phyloP scores from a whole-genome alignment of 2,888 invertebrate species.

The Hoplodrina blanda region DNA sequence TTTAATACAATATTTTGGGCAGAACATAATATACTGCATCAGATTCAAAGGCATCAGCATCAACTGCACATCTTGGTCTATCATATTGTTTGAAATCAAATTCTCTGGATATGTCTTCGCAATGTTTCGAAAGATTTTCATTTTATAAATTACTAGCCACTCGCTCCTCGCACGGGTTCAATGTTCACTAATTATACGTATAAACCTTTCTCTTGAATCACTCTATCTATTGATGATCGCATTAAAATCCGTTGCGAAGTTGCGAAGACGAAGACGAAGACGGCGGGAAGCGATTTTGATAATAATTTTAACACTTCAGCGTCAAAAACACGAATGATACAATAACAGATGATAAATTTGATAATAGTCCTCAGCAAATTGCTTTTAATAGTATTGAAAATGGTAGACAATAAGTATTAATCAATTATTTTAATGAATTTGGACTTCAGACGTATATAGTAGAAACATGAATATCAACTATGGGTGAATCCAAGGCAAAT shows the following conservation, averaged over 20 bases:
- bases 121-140: background rate
- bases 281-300: no score
- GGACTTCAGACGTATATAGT: background rate
- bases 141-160: background rate
- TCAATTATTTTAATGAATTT: background rate
- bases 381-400: background rate
- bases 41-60: constrained; percentile 43
- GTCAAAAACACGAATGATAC: background rate
- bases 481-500: no score
- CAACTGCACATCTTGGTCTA: constrained; percentile 39
- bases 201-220: no score
- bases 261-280: no score
- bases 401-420: background rate
- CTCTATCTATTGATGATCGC: no score
- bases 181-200: no score
- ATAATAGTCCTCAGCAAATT: background rate
- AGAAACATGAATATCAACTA: no score
- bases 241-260: no score
- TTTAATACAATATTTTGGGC: constrained; percentile 40
- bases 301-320: background rate
- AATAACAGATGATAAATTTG: background rate
- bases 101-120: background rate
- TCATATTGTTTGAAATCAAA: background rate
- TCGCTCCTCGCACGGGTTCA: no score
- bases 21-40: constrained; percentile 35